A percentile compares a stretch with the other conserved stretches of the same genome.
phyloP scores from a whole-genome alignment of 2,113 vertebrate genomes.

The Corydoras maculifer region DNA sequence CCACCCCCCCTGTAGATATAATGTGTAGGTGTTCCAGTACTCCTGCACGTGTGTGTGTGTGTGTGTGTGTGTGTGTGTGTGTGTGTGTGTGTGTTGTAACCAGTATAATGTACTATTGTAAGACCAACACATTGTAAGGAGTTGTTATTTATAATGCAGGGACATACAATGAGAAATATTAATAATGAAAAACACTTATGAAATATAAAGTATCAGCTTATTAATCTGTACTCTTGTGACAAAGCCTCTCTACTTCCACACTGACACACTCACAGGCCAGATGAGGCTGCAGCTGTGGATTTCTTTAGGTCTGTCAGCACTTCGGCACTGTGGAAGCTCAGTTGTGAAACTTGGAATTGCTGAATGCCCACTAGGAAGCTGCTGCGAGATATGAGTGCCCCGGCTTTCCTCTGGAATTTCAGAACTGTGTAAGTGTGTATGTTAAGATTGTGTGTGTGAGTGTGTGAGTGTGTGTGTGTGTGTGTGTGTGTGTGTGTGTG shows the following conservation, averaged over 20 bases:
- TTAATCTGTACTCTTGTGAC: slow-evolving; percentile 11
- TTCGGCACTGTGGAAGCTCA: slow-evolving; percentile 16
- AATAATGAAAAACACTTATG: not conserved
- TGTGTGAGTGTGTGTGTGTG: not conserved
- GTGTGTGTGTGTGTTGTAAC: too few species aligned
- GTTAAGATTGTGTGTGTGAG: too few species aligned
- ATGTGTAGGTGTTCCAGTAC: too few species aligned
- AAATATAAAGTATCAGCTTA: not conserved
- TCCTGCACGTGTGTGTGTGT: too few species aligned
- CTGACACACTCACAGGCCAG: slow-evolving; percentile 38
- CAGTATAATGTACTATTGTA: too few species aligned
- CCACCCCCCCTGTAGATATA: too few species aligned
- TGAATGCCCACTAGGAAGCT: slow-evolving; percentile 17
- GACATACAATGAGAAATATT: not conserved
- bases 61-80: too few species aligned
- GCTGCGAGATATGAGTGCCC: slow-evolving; percentile 22
- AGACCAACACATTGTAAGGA: too few species aligned
- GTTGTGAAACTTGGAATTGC: slow-evolving; percentile 32
- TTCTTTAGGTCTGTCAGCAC: slow-evolving; percentile 34
- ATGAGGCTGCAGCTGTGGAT: slow-evolving; percentile 52
- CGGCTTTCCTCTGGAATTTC: slow-evolving; percentile 14
- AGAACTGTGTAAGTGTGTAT: not conserved
- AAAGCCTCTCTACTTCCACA: too few species aligned
- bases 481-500: not conserved
- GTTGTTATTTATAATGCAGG: too few species aligned